These are phyloP conservation scores for Eueremaeus valkanovi DNA, from an alignment of 2,888 invertebrate genomes.

Conservation along the genomic window DNA sequence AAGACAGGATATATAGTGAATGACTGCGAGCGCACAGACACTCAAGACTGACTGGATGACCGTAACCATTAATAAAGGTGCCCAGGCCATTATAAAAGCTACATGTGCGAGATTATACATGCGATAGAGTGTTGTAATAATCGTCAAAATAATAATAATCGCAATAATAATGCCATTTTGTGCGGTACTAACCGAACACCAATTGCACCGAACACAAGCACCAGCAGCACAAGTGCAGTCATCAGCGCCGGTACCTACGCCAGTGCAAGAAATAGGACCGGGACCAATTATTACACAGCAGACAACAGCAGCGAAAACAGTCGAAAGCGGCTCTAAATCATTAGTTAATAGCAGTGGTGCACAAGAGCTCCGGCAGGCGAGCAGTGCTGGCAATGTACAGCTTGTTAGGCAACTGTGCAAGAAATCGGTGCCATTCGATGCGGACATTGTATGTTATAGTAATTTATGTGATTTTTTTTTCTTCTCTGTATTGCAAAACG, in stretches of 20 bases:
- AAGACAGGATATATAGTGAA: no score
- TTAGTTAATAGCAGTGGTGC: constrained; percentile 20
- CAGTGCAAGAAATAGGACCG: no score
- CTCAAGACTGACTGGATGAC: no score
- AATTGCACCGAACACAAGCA: background rate
- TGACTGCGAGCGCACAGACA: no score
- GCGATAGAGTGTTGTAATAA: no score
- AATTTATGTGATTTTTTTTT: background rate
- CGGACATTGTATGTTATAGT: constrained; percentile 51
- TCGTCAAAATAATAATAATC: background rate
- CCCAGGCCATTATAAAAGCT: no score
- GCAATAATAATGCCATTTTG: background rate
- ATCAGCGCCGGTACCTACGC: no score
- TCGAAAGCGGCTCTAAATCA: constrained; percentile 17
- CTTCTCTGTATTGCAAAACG: no score
- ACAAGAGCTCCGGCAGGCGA: constrained; percentile 52
- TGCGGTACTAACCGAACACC: background rate
- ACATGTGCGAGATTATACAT: no score
- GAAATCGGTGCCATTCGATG: constrained; percentile 51
- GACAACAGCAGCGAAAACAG: no score
- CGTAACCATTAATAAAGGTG: no score
- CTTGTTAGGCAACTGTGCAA: constrained; percentile 51
- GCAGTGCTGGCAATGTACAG: constrained; percentile 52
- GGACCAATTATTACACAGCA: no score
- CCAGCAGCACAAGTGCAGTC: constrained; percentile 33